Evolutionary conservation across 2,888 invertebrate genomes (phyloP), one percentile per base, ranked within the genome.

Genomic region (Eumacrocentrus americanus): DNA sequence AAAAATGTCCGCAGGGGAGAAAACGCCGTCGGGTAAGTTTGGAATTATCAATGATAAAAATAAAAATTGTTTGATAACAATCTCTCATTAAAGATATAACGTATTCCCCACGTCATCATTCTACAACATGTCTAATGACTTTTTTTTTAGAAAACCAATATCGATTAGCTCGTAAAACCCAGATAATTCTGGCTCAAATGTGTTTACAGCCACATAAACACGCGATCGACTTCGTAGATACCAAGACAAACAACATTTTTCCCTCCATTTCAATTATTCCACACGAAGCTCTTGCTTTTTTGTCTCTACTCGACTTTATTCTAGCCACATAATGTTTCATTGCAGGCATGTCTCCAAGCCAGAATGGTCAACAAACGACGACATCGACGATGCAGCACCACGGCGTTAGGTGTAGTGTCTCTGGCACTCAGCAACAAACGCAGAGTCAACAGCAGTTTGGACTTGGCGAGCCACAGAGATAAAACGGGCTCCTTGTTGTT

Each of bases 1-100:
- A 9, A 91, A 94, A 77, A 86, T 95, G 84, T 92, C 93, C 20
- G 91, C 94, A 55, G 84, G 86, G 44, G 86, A 86, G 50, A 83
- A 83, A 67, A 83, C 82, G 59, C 83, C 83, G 37, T 81, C 82
- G 38, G 80, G 80, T 80, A 72, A 71, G 72, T 67, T 62, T 58
- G n/a, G 3, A 11, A 25, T 25, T 3, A 2, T 23, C n/a, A 12
- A 3, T 5, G 14, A 22, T 46, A 23, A 16, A 7, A 16, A 20
- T 42, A 2, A 20, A 20, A 20, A 42, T 7, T 35, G n/a, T 35
- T 35, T 35, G 2, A 4, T 11, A 4, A 11, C 2, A 7, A 35
- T 35, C 9, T 35, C n/a, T 35, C 35, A 35, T 4, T 35, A 4
- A 4, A 35, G 9, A 11, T 35, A n/a, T n/a, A n/a, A n/a, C n/a